Conservation (phyloP, 2,113 vertebrate species). For the Dipodomys stephensi region DNA sequence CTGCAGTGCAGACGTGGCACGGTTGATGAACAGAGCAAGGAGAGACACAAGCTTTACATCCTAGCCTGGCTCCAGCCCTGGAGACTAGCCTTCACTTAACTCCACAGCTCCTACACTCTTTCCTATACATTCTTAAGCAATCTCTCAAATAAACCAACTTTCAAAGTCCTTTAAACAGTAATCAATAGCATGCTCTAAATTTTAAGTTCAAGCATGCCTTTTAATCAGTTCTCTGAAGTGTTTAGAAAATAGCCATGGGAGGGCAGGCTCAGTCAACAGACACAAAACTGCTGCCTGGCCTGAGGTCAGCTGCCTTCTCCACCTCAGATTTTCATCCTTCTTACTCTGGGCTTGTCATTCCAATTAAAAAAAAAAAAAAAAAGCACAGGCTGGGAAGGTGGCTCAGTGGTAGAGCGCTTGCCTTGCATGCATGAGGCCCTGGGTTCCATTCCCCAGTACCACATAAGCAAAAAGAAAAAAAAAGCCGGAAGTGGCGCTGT, state of each 20-base stretch:
- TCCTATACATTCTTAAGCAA: neutral
- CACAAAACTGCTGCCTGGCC: neutral
- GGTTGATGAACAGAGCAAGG: neutral
- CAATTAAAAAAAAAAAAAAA: neutral
- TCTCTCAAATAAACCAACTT: neutral
- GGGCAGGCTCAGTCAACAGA: neutral
- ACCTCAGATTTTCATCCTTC: neutral
- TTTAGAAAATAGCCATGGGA: neutral
- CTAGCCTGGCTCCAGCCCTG: neutral
- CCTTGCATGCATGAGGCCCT: too few species aligned
- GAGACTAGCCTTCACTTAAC: neutral
- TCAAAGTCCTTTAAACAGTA: neutral
- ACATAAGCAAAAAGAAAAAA: too few species aligned
- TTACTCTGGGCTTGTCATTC: neutral
- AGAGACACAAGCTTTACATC: neutral
- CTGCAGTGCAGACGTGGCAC: neutral
- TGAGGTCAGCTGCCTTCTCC: neutral
- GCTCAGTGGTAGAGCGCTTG: too few species aligned
- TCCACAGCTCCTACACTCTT: neutral
- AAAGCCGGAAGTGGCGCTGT: too few species aligned
- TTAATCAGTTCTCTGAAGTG: neutral
- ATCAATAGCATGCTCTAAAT: neutral
- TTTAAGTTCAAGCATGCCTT: neutral
- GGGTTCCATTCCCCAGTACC: too few species aligned
- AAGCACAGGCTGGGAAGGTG: too few species aligned